Base-by-base conservation (phyloP, 2,888 invertebrate species). In the Oxyteleia sp. region DNA sequence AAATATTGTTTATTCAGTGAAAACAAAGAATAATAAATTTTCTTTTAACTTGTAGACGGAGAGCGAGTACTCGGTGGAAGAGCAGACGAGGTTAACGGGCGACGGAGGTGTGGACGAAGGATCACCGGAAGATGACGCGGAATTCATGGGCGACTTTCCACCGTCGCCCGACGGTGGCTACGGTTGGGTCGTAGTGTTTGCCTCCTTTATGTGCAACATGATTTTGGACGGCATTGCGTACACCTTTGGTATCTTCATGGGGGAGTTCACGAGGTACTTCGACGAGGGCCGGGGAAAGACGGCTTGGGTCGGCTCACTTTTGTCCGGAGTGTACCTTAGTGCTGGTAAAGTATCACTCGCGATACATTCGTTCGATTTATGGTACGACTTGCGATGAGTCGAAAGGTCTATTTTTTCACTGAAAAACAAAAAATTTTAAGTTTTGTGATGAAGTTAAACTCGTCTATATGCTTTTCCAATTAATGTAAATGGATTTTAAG, bases 181-280 rank as follows among this genome's bases (percentile, higher is more conserved):
- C 94, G 98, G 98, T 79, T 98, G 98, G 98, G 96, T 99, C 91
- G 97, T 99, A 91, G 99, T 99, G 68, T 96, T 98, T 90, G 98
- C 98, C 66, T 98, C 98, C 49, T 99, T 99, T 94, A 96, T 99
- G 96, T 98, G 98, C 94, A 99, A 99, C 95, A 96, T 99, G 95
- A 97, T 99, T 88, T 98, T 99, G 74, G 99, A 99, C 93, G 99
- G 98, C 88, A 98, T 99, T 85, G 98, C 98, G n/a, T 99, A 99
- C 94, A 98, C 99, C 5, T 99, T 99, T 93, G 99, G 99, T 66
- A 97, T 99, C 91, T 98, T 98, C 94, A 95, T 98, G 53, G 95
- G 95, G 26, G 96, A 97, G 90, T 96, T 98, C 90, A 97, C 97
- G 82, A 94, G 94, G 1, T 96, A 96, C 92, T 99, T 98, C 93